Base-by-base conservation (phyloP, 2,113 vertebrate genomes). In the Aspiorhynchus laticeps region DNA sequence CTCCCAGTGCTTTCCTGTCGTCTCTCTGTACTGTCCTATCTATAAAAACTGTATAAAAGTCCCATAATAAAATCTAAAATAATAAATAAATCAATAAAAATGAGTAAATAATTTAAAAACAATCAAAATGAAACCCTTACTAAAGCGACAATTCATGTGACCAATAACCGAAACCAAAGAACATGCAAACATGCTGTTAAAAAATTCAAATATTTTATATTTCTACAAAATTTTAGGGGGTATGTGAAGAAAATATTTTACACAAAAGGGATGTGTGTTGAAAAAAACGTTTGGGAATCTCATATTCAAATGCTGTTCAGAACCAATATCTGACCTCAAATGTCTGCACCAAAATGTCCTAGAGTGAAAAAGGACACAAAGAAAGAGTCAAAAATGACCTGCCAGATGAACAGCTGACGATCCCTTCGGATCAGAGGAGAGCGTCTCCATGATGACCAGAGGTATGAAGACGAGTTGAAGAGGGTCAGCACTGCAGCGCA, bases 401-500 rank as follows among this genome's bases (percentile, higher is more conserved):
- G 98, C 75, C 65, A 88, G 36, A 96, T 85, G 90, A 96, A 92
- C 46, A 97, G 87, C 88, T 88, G 87, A 9, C 93, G 90, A 90
- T 96, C 92, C 87, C 92, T 77, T 0, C 78, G 31, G 48, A 73
- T 93, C 81, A 91, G 90, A 19, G 90, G 38, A 41, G 92, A 88
- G 46, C 87, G 93, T 63, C 88, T 93, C 87, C 90, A 65, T 9
- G 93, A 95, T 84, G 93, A 96, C 91, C 92, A 92, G 85, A 97
- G 76, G 12, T 86, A 96, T 87, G 91, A 94, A 80, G 93, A 91
- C 14, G 96, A 95, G 6, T 94, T 93, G 80, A 98, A 88, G 83
- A 98, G 90, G 24, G 95, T 91, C 88, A 97, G 88, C 10, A 95
- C 90, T 86, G 96, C 98, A 83, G 97, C 91, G 86, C 92, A 91